A percentile compares a stretch with the other conserved stretches of the same genome.
Evolutionary conservation across 2,888 invertebrate genomes (phyloP).

Genomic region (Drosophila prolongata): DNA sequence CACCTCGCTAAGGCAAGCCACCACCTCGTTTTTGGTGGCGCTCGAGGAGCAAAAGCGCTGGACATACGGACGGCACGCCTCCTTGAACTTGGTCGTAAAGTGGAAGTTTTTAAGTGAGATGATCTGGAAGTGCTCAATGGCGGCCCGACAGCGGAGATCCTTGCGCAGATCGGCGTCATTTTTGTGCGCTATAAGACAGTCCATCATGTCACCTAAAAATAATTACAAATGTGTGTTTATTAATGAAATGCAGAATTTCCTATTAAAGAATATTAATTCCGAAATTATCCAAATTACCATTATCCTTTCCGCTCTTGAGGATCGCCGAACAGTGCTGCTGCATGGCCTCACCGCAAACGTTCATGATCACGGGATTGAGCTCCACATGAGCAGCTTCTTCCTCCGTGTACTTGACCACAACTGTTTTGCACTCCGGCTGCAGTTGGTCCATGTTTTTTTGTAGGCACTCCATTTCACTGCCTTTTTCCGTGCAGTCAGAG

Average conservation of each 20-base stretch:
- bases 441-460: slow-evolving; percentile 92
- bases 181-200: slow-evolving; percentile 96
- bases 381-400: slow-evolving; percentile 94
- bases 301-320: slow-evolving; percentile 89
- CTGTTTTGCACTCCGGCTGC: slow-evolving; percentile 88
- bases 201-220: slow-evolving; percentile 91
- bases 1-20: slow-evolving; percentile 90
- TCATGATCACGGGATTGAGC: slow-evolving; percentile 94
- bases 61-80: slow-evolving; percentile 95
- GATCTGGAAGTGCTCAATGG: slow-evolving; percentile 98
- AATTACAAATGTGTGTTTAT: not conserved
- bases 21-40: slow-evolving; percentile 90
- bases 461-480: slow-evolving; percentile 96
- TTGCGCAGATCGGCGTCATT: slow-evolving; percentile 92
- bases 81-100: slow-evolving; percentile 97
- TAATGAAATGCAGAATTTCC: too few relatives aligned
- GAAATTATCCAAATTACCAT: slow-evolving; percentile 84
- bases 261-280: not conserved
- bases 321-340: slow-evolving; percentile 90
- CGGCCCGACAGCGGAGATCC: slow-evolving; percentile 93
- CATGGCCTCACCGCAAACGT: slow-evolving; percentile 92
- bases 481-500: slow-evolving; percentile 92
- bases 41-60: slow-evolving; percentile 88
- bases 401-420: slow-evolving; percentile 94
- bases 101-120: slow-evolving; percentile 96